Base-by-base conservation (phyloP, 2,113 vertebrate genomes). In the Pollachius pollachius region DNA sequence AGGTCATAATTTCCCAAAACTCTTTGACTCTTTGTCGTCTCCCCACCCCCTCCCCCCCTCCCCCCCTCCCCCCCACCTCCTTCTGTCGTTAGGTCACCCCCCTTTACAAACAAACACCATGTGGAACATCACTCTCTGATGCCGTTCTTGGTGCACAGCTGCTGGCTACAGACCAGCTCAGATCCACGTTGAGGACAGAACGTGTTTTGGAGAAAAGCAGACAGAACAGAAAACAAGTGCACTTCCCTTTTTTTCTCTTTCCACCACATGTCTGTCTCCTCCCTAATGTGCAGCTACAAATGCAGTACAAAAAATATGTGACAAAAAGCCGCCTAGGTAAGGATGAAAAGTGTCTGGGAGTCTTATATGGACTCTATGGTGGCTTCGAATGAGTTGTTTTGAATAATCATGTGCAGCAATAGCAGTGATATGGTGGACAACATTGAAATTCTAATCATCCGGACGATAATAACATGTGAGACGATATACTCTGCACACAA, bases 91-190 rank as follows among this genome's bases (percentile, higher is more conserved):
- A 30, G 52, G 25, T 25, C 41, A 23, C 59, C 76, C 18, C 52
- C 21, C 30, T 54, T 16, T 58, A 16, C 60, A 16, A 13, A 68
- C 62, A 63, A 58, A 65, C 74, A 64, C 41, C 41, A 34, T 18
- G 52, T 71, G 65, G 67, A 81, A 77, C 71, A 67, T 80, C 72
- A 74, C 66, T 81, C 25, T 81, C 25, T 56, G 64, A 58, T 85
- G 75, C 73, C 79, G 83, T 80, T 76, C 68, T 68, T 81, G 78
- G 71, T 85, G 57, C 60, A 74, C 23, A 72, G 72, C 84, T 84
- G 75, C 80, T 84, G 82, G 81, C 85, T 73, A 68, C 34, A 18
- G 69, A 71, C 74, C 82, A 87, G 75, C 65, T 58, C 68, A 48
- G 27, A 73, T 81, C 77, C 77, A 73, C 37, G 67, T 71, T 68